Evolutionary conservation across 2,797 vertebrate genomes (phyloP), one percentile per base, ranked within the genome.

Genomic region (Gobio occitaniae): DNA sequence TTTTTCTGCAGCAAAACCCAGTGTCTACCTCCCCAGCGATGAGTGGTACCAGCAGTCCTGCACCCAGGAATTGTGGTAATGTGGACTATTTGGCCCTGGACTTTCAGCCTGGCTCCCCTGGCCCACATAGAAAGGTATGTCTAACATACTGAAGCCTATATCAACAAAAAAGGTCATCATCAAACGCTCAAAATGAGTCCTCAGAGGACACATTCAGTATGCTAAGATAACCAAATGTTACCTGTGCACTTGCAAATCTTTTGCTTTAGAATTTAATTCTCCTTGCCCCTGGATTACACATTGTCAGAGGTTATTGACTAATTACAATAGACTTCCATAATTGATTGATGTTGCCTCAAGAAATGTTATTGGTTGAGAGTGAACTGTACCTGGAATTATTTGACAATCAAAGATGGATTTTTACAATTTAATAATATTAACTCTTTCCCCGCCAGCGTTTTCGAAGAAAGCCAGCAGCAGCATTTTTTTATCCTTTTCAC

Each of bases 11-110:
- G 98, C 97, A 99, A 96, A 99, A 99, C 93, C 98, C 98, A 90
- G 96, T 97, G 89, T 99, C 98, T 94, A 98, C 97, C 90, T 99
- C 98, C 87, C 98, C 98, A 44, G 95, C 96, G 88, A 94, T 97
- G 94, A 99, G 98, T 78, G 97, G 97, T 91, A 98, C 97, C 91
- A 97, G 95, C 95, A 99, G 98, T 84, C 98, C 98, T n/a, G 97
- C 97, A 0, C 96, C 96, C 19, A 96, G 98, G 92, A 99, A 99
- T 92, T 97, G 96, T 90, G 97, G 97, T 21, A 99, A 96, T 1
- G 97, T 99, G 66, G 98, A 99, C 90, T 99, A 99, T 88, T 92
- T 99, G 87, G 97, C 98, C 15, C 93, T 99, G 93, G 98, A 99
- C 90, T 99, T 99, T 92, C 98, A 99, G 90, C 96, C 97, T 0